Evolutionary conservation across 2,888 invertebrate genomes (phyloP), one percentile per base, ranked within the genome.

Genomic region (Oscheius sp.): DNA sequence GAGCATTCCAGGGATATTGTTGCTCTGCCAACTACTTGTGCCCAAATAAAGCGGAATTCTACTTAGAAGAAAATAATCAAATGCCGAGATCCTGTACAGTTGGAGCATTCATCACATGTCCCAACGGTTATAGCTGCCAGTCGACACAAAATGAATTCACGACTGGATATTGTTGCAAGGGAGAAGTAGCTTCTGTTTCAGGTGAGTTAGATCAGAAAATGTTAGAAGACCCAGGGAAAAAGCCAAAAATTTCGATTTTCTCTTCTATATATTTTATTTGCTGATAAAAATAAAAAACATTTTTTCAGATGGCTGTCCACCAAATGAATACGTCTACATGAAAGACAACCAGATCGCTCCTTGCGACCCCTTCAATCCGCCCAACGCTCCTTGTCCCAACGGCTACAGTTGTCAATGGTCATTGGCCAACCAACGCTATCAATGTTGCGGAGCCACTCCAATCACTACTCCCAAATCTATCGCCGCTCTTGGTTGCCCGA

Each of bases 371-470:
- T 80, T 80, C 77, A 80, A 80, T 51, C 80, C 80, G 33, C 80
- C 80, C 17, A 80, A 80, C 44, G 80, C 80, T 12, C 80, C 80
- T 41, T 80, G 80, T 51, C 80, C 80, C 26, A 77, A 68, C 26
- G 80, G 76, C n/a, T 84, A 84, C 71, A 80, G 82, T 5, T 84
- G 84, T 65, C 84, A 84, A 57, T 84, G 84, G 84, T 84, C 84
- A 0, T 62, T 84, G 62, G 81, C 82, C 47, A 84, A 84, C 50
- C 84, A 84, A 68, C 65, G 84, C 20, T 79, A 75, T 54, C 75
- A 84, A 68, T 84, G 84, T 68, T 84, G 84, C 59, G 84, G 84
- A 41, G 81, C 84, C 22, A 85, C 81, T 4, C 79, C 84, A 22
- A 81, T 84, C 70, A 74, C 78, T 26, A 77, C 80, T n/a, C 83